Evolutionary conservation across 1,140 invertebrate species (phyloP).

Genomic region (Fopius arisanus): DNA sequence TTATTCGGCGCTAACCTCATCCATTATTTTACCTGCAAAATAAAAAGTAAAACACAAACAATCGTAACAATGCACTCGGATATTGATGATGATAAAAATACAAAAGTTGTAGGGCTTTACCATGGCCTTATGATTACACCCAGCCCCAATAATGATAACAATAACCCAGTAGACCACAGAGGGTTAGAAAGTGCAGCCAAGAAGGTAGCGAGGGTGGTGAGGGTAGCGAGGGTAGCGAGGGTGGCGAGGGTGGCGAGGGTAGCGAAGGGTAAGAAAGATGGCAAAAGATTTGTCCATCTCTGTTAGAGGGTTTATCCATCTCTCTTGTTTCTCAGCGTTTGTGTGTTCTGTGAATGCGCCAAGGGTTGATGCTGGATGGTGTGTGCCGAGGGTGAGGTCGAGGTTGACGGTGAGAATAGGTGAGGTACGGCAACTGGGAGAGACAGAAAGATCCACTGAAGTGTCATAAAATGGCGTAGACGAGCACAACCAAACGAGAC

Average conservation of each 20-base stretch:
- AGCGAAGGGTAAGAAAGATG: background rate
- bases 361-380: constrained; percentile 8
- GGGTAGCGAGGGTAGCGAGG: too few species aligned
- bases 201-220: background rate
- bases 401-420: background rate
- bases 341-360: constrained; percentile 16
- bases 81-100: background rate
- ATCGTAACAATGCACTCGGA: background rate
- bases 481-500: background rate
- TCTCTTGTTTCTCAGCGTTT: background rate
- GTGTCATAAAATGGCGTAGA: background rate
- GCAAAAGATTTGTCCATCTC: background rate
- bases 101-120: background rate
- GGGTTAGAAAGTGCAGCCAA: background rate
- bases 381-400: constrained; percentile 6
- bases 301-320: background rate
- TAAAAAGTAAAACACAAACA: background rate
- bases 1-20: background rate
- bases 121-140: background rate
- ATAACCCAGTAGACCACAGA: background rate
- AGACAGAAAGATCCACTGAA: constrained; percentile 10
- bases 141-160: background rate
- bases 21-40: background rate
- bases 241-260: too few species aligned
- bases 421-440: background rate